Evolutionary conservation across 2,888 invertebrate genomes (phyloP), one percentile per base, ranked within the genome.

Genomic region (Caenorhabditis virilis): DNA sequence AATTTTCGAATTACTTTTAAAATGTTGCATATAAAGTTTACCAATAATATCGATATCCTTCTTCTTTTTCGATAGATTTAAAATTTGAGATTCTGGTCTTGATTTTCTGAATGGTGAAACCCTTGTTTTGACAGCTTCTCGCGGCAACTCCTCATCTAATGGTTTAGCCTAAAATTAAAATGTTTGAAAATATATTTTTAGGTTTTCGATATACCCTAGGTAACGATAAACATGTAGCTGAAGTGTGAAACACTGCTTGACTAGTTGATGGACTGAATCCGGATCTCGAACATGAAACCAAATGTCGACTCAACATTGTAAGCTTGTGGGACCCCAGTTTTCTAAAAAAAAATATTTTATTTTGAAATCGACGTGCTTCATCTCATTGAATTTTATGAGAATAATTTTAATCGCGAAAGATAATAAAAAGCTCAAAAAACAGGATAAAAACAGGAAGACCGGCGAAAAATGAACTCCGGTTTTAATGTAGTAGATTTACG

Each of bases 11-110:
- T 30, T 30, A 13, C 6, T 6, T 30, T 30, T 30, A 30, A 30
- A 6, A 30, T 30, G 13, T 9, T 23, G n/a, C 13, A 23, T 42
- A 15, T 2, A 42, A 42, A 15, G 18, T 13, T 1, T 27, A 72
- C 71, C 57, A 11, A 72, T 61, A 7, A 72, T 55, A 58, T 69
- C 62, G n/a, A 72, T 53, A 18, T 69, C 64, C 35, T 69, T 69
- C 30, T 55, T 59, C 26, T 49, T 64, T 15, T 18, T 53, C 3
- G 54, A 46, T 35, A 68, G 47, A 56, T 68, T 54, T 18, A 68
- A 46, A 50, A 68, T 60, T 49, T 60, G 52, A 2, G 45, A 25
- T 20, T 41, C 48, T 22, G 42, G 41, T 4, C 45, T 26, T 0
- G 38, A 0, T 38, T 56, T 57, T 50, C 43, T 58, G n/a, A 15